Evolutionary conservation across 2,113 vertebrate genomes (phyloP).

Genomic region (Centropus unirufus): DNA sequence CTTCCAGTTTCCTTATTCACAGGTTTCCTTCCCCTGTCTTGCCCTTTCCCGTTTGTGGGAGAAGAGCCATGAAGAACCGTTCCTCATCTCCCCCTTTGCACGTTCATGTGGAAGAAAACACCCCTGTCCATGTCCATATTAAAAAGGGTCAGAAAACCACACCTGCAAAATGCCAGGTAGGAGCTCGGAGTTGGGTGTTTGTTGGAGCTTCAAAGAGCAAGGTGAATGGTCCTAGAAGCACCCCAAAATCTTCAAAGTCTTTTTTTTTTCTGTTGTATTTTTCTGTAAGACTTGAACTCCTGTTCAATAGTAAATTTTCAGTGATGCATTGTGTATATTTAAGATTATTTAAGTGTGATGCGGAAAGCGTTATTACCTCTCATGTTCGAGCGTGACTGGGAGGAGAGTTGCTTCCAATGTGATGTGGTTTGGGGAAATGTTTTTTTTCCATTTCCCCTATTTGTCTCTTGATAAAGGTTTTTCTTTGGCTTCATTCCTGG

Average conservation of each 20-base stretch:
- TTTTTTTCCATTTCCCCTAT: background rate
- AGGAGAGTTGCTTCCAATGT: background rate
- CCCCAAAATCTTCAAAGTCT: background rate
- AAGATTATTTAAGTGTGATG: background rate
- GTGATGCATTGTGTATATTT: background rate
- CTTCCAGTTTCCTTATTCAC: conserved; percentile 77
- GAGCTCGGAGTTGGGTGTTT: conserved; percentile 34
- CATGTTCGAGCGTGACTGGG: background rate
- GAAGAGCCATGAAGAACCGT: conserved; percentile 83
- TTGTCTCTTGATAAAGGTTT: background rate
- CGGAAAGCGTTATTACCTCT: background rate
- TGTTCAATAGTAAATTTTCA: background rate
- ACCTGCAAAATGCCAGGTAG: conserved; percentile 80
- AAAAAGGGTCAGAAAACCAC: conserved; percentile 85
- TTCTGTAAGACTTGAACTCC: background rate
- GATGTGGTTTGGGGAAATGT: background rate
- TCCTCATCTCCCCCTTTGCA: conserved; percentile 91
- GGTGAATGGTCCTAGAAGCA: background rate
- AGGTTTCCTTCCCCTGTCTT: conserved; percentile 76
- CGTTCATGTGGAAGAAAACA: conserved; percentile 89
- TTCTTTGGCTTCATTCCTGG: background rate
- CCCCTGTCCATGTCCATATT: conserved; percentile 91
- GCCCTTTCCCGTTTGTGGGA: conserved; percentile 71
- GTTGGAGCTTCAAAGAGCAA: background rate
- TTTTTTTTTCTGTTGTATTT: background rate